Conservation (phyloP, 2,888 invertebrate genomes). For the Parochlus steinenii region DNA sequence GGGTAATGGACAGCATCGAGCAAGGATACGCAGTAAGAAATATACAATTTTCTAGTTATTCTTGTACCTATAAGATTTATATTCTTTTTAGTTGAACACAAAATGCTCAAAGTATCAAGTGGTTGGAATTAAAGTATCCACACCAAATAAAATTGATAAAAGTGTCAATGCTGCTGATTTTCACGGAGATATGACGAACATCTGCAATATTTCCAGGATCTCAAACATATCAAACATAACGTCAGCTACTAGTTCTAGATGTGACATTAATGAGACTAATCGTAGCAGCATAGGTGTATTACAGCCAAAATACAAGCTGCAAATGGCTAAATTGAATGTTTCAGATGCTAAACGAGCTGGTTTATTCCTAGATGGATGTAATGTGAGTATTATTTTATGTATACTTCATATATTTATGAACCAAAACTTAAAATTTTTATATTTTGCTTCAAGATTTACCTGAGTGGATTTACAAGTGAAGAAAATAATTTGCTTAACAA, state of each 20-base stretch:
- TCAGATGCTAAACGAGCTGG: constrained; percentile 54
- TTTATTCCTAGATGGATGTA: constrained; percentile 76
- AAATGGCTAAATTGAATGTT: constrained; percentile 37
- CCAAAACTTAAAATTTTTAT: too few species aligned
- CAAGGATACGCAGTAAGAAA: constrained; percentile 51
- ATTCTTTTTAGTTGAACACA: too few species aligned
- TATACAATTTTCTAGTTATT: too few species aligned
- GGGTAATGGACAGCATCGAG: constrained; percentile 64
- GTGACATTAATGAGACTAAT: too few species aligned
- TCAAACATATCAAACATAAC: too few species aligned
- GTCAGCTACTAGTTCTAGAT: too few species aligned
- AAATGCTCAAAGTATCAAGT: constrained; percentile 41
- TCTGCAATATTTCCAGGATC: too few species aligned
- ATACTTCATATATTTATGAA: constrained; percentile 4
- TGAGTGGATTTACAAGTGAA: constrained; percentile 45
- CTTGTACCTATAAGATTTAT: too few species aligned
- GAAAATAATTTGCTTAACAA: constrained; percentile 49
- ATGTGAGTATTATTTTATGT: constrained; percentile 36
- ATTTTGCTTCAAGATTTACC: constrained; percentile 44
- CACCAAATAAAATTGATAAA: constrained; percentile 39
- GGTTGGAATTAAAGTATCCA: constrained; percentile 45
- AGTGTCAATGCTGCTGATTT: too few species aligned
- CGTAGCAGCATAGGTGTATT: too few species aligned
- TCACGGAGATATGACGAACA: too few species aligned
- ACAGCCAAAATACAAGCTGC: too few species aligned